Evolutionary conservation across 2,113 vertebrate genomes (phyloP).

Genomic region (Bostrychus sinensis): DNA sequence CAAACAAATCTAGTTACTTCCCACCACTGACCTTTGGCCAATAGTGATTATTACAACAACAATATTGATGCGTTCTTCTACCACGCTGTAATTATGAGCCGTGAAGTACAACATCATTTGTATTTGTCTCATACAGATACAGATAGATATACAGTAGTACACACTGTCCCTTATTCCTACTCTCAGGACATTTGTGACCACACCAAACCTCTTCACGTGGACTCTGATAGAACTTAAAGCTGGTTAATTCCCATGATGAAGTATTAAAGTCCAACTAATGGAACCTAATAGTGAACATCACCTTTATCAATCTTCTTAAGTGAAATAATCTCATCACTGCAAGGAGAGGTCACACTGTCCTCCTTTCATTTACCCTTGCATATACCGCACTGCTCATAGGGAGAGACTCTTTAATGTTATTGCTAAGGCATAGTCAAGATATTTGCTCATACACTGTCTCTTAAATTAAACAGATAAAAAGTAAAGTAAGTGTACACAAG

Average conservation of each 20-base stretch:
- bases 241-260: slow-evolving; percentile 43
- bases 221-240: slow-evolving; percentile 20
- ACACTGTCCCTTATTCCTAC: not conserved
- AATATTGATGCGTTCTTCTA: no score
- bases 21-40: not conserved
- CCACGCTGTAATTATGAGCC: no score
- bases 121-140: not conserved
- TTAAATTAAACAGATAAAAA: not conserved
- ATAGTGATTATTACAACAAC: not conserved
- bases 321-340: slow-evolving; percentile 23
- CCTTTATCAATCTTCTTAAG: slow-evolving; percentile 39
- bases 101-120: not conserved
- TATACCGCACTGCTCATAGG: not conserved
- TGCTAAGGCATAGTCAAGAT: not conserved
- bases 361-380: slow-evolving; percentile 24
- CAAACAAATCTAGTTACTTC: no score
- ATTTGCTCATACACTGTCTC: not conserved
- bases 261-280: slow-evolving; percentile 52
- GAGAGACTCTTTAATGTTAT: not conserved
- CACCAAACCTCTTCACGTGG: slow-evolving; percentile 8
- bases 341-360: slow-evolving; percentile 44
- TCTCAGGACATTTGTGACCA: slow-evolving; percentile 5
- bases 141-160: not conserved
- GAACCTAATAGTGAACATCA: slow-evolving; percentile 51
- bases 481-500: not conserved